Evolutionary conservation across 2,113 vertebrate species (phyloP).

Genomic region (Bambusicola thoracicus): DNA sequence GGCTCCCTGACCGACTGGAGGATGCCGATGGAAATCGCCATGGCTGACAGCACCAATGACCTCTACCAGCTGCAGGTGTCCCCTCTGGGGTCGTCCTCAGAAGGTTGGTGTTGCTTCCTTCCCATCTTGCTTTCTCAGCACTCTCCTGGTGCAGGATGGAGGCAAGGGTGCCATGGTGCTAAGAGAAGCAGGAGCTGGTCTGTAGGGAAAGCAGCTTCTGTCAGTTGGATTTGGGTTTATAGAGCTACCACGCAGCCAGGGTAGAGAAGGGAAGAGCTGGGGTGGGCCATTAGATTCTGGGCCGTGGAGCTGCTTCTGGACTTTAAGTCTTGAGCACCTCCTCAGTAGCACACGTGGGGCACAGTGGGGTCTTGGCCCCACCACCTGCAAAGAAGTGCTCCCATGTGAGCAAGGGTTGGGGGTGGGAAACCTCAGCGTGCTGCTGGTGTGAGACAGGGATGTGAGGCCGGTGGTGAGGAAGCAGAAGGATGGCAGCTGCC

Average conservation of each 20-base stretch:
- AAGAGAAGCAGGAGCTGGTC: background rate
- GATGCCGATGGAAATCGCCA: constrained; percentile 42
- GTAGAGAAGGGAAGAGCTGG: background rate
- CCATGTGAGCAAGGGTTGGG: too few species aligned
- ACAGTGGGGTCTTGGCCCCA: background rate
- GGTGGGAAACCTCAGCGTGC: background rate
- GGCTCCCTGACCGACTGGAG: constrained; percentile 68
- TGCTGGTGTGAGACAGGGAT: background rate
- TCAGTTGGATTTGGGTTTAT: background rate
- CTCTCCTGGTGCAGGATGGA: background rate
- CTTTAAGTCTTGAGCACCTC: background rate
- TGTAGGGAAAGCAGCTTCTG: background rate
- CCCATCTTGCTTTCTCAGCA: background rate
- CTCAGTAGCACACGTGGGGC: rapidly evolving
- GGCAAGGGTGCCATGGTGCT: background rate
- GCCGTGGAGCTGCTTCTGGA: background rate
- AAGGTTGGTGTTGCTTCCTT: constrained; percentile 62
- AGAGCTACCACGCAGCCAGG: background rate
- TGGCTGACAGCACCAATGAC: constrained; percentile 82
- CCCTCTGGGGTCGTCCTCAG: constrained; percentile 73
- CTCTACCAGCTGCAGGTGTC: constrained; percentile 82
- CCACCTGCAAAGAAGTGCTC: background rate
- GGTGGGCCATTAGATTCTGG: rapidly evolving
- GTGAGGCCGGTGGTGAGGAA: background rate
- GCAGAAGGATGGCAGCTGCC: background rate